Base-by-base conservation (phyloP, 1,140 invertebrate genomes). In the Coelopa frigida region DNA sequence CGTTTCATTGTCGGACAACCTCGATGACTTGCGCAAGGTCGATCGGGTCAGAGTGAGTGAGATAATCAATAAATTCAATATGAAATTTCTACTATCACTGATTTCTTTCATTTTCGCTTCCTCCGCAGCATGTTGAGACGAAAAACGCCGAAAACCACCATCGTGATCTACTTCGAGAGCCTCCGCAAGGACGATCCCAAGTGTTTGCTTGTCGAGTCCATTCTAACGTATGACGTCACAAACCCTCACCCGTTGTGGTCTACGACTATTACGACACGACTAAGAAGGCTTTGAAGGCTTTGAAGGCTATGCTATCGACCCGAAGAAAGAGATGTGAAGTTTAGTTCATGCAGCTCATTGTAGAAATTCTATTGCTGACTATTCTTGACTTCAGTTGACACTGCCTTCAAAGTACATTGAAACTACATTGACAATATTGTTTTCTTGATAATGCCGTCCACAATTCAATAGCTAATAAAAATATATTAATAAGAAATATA, bases 191-290 rank as follows among this genome's bases (percentile, higher is more conserved):
- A 43, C 6, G 71, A 74, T n/a, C 67, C 77, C 35, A 82, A 85
- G 58, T 94, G 89, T 61, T 81, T 93, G 6, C 84, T 83, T 1
- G 78, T 95, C 14, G 84, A 85, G 4, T 87, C 89, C 1, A 87
- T 83, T 58, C 78, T 86, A 56, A 84, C 84, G 1, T 83, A 84
- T 60, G 83, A 84, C 63, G 89, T 94, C 5, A 92, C 57, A 87
- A 85, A 60, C 84, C 87, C 26, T 84, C 88, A 8, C 78, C 87
- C 18, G 83, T 95, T 17, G 76, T 80, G 8, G 78, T 94, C 36
- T 95, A 90, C 57, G 90, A 95, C 60, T 95, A 95, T 62, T 95
- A 95, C 58, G 87, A 94, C 65, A 87, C 83, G 52, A 79, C 86
- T 84, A 78, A 85, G 77, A 60, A 60, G 50, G 60, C 63, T n/a